These are phyloP conservation scores for Steatornis caripensis DNA, from an alignment of 2,113 vertebrate species.

Conservation along the genomic window DNA sequence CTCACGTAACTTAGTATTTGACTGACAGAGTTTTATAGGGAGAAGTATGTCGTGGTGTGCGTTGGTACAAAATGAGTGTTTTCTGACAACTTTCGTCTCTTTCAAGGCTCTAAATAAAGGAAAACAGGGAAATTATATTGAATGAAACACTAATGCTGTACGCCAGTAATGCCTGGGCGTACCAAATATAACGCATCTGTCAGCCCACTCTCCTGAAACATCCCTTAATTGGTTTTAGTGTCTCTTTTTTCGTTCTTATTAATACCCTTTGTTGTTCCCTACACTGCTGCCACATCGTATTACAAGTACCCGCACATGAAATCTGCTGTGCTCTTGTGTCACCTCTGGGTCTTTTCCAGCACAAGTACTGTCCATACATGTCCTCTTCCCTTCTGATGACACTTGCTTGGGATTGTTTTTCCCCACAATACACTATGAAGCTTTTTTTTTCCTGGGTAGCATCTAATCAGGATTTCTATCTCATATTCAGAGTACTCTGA, in stretches of 20 bases:
- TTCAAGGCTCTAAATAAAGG: background rate
- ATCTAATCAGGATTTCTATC: background rate
- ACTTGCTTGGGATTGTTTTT: background rate
- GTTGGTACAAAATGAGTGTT: background rate
- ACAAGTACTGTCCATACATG: accelerated
- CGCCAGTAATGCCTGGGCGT: background rate
- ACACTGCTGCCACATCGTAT: background rate
- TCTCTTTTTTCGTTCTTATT: background rate
- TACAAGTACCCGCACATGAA: background rate
- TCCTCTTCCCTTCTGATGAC: background rate
- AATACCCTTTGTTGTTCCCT: background rate
- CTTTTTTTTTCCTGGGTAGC: background rate
- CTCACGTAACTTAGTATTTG: background rate
- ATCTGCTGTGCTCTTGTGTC: background rate
- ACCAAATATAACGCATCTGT: background rate
- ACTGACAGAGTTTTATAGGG: background rate
- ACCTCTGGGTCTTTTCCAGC: background rate
- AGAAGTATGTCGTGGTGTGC: background rate
- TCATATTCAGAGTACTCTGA: background rate
- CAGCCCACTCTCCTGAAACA: background rate
- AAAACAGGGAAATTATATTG: background rate
- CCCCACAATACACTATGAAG: background rate
- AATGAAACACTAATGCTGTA: background rate
- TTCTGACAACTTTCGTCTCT: background rate
- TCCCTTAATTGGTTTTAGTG: background rate